Conservation (phyloP, 2,888 invertebrate species). For the Actias luna region DNA sequence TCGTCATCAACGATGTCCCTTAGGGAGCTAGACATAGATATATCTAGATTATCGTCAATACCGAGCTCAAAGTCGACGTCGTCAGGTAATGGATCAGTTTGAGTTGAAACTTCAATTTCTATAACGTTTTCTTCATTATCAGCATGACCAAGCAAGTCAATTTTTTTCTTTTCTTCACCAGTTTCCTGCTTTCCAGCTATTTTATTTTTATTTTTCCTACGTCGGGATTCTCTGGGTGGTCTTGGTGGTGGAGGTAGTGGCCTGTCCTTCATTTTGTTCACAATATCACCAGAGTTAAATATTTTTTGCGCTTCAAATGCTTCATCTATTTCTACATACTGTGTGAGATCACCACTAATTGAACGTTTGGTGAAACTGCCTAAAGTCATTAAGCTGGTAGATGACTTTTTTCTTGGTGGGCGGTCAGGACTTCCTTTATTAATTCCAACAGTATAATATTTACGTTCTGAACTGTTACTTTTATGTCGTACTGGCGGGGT, state of each 20-base stretch:
- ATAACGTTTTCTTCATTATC: slow-evolving; percentile 58
- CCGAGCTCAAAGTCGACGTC: slow-evolving; percentile 86
- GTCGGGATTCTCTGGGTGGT: slow-evolving; percentile 85
- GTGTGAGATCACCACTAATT: slow-evolving; percentile 70
- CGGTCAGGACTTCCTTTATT: slow-evolving; percentile 80
- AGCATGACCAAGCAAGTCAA: slow-evolving; percentile 39
- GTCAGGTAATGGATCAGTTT: slow-evolving; percentile 92
- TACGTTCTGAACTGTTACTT: slow-evolving; percentile 77
- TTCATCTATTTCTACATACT: slow-evolving; percentile 84
- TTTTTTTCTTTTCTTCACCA: slow-evolving; percentile 30
- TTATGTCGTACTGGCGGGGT: slow-evolving; percentile 73
- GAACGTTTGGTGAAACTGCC: slow-evolving; percentile 76
- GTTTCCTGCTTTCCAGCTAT: slow-evolving; percentile 37
- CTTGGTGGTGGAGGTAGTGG: slow-evolving; percentile 93
- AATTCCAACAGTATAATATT: slow-evolving; percentile 85
- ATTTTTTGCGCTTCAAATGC: slow-evolving; percentile 82
- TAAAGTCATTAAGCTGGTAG: slow-evolving; percentile 76
- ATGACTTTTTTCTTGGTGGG: slow-evolving; percentile 84
- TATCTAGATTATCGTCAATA: slow-evolving; percentile 69
- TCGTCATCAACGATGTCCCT: slow-evolving; percentile 78
- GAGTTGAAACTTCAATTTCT: slow-evolving; percentile 90
- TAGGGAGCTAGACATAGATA: slow-evolving; percentile 74
- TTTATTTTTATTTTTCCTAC: slow-evolving; percentile 55
- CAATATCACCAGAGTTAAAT: slow-evolving; percentile 87
- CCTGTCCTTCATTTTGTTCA: slow-evolving; percentile 92